Conservation (phyloP, 2,113 vertebrate genomes). For the Dolichallabes microphthalmus region DNA sequence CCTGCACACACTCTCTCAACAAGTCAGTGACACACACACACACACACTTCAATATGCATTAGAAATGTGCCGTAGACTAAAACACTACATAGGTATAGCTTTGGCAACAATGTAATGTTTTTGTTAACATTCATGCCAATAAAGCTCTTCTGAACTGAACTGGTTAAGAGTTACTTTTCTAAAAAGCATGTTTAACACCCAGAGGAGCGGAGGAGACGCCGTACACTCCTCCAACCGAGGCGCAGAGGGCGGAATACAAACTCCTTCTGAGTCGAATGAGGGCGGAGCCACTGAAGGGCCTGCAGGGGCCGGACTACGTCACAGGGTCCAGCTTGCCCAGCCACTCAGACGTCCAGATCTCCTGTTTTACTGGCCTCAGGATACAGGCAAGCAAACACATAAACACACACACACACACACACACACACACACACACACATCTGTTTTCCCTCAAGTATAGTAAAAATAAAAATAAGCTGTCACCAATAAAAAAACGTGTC, state of each 20-base stretch:
- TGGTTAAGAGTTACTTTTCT: background rate
- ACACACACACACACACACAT: background rate
- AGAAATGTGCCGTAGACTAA: background rate
- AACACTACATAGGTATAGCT: background rate
- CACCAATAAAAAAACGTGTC: background rate
- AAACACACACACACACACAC: background rate
- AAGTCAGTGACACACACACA: slow-evolving; percentile 68
- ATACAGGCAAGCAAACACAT: slow-evolving; percentile 78
- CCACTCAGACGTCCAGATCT: slow-evolving; percentile 87
- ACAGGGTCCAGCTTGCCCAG: slow-evolving; percentile 94
- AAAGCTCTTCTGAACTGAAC: too few relatives aligned
- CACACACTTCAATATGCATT: background rate
- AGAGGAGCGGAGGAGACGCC: slow-evolving; percentile 67
- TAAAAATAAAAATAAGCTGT: background rate
- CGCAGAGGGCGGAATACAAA: slow-evolving; percentile 74
- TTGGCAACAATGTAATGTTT: too few relatives aligned
- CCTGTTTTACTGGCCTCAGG: slow-evolving; percentile 89
- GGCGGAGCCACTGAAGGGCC: slow-evolving; percentile 73
- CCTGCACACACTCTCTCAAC: slow-evolving; percentile 72
- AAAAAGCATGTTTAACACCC: background rate
- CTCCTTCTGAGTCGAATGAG: slow-evolving; percentile 74
- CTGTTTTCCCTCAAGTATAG: background rate
- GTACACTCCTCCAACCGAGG: slow-evolving; percentile 75
- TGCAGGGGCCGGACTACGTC: slow-evolving; percentile 85
- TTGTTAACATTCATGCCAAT: too few relatives aligned